Evolutionary conservation across 1,140 invertebrate species (phyloP).

Genomic region (Pseudomyrmex flavicornis): DNA sequence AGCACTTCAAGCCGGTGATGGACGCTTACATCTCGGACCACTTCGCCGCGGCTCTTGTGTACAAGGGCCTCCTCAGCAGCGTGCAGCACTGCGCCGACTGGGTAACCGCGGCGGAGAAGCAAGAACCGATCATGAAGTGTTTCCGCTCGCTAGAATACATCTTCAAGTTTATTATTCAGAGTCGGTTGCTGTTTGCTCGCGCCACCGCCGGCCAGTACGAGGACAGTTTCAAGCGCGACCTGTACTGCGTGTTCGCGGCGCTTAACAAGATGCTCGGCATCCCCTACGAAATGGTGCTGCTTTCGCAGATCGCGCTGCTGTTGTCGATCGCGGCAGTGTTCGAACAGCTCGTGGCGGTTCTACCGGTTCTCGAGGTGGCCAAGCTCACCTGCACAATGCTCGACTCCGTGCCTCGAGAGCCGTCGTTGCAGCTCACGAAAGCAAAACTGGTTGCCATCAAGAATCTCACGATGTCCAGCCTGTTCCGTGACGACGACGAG

Average conservation of each 20-base stretch:
- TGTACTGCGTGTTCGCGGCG: constrained; percentile 91
- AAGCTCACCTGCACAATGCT: constrained; percentile 89
- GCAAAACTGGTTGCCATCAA: constrained; percentile 91
- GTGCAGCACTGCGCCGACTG: constrained; percentile 96
- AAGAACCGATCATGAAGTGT: constrained; percentile 95
- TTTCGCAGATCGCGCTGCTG: constrained; percentile 91
- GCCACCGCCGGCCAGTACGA: constrained; percentile 95
- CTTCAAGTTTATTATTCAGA: constrained; percentile 98
- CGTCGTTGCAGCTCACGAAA: constrained; percentile 88
- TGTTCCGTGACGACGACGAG: constrained; percentile 89
- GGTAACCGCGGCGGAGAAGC: constrained; percentile 93
- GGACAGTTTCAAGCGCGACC: constrained; percentile 92
- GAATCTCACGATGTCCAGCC: constrained; percentile 89
- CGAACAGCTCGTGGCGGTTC: constrained; percentile 87
- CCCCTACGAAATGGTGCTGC: constrained; percentile 90
- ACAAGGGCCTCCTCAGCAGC: constrained; percentile 95
- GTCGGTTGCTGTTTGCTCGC: constrained; percentile 93
- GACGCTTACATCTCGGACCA: constrained; percentile 98
- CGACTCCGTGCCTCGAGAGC: constrained; percentile 88
- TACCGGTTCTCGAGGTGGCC: constrained; percentile 89
- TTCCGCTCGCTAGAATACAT: constrained; percentile 97
- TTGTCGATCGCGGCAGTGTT: constrained; percentile 87
- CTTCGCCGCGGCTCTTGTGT: constrained; percentile 97
- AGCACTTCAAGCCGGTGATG: constrained; percentile 97
- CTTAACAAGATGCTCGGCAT: constrained; percentile 91